These are phyloP conservation scores for Meloidogyne hapla DNA, from an alignment of 1,140 invertebrate species.

Conservation along the genomic window DNA sequence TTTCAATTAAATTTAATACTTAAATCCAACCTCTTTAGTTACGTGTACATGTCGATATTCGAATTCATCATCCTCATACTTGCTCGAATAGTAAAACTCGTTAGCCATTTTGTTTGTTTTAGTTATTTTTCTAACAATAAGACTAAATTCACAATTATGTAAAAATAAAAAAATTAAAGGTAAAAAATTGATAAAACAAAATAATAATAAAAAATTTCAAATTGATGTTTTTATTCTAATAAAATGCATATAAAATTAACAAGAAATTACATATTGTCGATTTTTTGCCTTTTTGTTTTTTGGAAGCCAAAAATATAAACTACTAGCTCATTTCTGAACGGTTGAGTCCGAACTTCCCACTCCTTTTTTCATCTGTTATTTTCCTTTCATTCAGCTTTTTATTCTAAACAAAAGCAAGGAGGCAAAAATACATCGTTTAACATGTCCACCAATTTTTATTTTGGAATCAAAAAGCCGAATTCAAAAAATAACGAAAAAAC, in stretches of 20 bases:
- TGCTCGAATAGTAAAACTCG: slow-evolving; percentile 75
- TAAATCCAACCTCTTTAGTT: slow-evolving; percentile 72
- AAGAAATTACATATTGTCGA: too few relatives aligned
- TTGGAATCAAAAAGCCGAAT: not conserved
- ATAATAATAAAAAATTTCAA: not conserved
- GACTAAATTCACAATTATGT: not conserved
- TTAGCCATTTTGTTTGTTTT: slow-evolving; percentile 27
- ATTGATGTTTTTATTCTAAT: too few relatives aligned
- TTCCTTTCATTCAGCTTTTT: too few relatives aligned
- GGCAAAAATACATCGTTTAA: too few relatives aligned
- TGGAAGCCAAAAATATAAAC: too few relatives aligned
- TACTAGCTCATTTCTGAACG: too few relatives aligned
- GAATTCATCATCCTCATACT: slow-evolving; percentile 79
- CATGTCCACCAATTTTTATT: too few relatives aligned
- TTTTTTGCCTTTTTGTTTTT: too few relatives aligned
- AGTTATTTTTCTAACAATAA: not conserved
- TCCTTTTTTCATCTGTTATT: too few relatives aligned
- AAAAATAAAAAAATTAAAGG: not conserved
- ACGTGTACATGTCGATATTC: slow-evolving; percentile 81
- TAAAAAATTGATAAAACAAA: slow-evolving; percentile 8
- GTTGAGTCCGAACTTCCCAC: too few relatives aligned
- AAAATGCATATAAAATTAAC: too few relatives aligned
- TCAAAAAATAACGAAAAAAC: not conserved
- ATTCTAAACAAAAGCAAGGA: too few relatives aligned
- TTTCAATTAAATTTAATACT: not conserved